phyloP scores from a whole-genome alignment of 2,797 vertebrate genomes.

The Periparus ater region DNA sequence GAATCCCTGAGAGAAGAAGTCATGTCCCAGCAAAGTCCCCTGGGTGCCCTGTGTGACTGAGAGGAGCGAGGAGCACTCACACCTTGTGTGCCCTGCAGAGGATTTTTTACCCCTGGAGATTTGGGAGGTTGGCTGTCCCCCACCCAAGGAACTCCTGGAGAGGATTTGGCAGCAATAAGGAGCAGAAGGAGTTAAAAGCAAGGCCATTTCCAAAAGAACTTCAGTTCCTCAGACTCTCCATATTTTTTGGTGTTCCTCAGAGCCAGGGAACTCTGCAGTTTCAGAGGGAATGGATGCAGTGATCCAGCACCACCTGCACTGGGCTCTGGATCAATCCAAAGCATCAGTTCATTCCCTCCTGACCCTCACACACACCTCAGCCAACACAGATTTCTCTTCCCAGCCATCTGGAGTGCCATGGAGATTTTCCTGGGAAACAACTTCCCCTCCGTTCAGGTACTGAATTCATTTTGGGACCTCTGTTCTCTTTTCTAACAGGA shows the following conservation, averaged over 20 bases:
- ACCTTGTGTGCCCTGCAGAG: background rate
- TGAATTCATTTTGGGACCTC: background rate
- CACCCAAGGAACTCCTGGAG: background rate
- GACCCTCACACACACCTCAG: background rate
- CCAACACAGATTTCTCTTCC: background rate
- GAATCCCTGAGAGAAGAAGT: constrained; percentile 53
- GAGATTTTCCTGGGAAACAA: background rate
- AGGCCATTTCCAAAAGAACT: background rate
- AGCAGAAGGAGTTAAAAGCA: background rate
- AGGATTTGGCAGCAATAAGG: background rate
- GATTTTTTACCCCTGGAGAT: background rate
- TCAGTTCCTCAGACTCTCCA: background rate
- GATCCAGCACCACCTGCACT: background rate
- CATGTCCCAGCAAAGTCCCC: constrained; percentile 59
- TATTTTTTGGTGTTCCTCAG: background rate
- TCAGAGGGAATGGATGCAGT: background rate
- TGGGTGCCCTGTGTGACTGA: constrained; percentile 29
- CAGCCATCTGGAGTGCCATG: rapidly evolving
- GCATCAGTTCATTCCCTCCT: background rate
- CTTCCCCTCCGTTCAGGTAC: background rate
- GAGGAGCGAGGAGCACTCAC: constrained; percentile 13
- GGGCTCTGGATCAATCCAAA: background rate
- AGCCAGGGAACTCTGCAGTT: background rate
- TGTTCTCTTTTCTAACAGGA: background rate
- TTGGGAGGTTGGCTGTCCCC: background rate